Percentiles rank a stretch among this genome's conserved stretches.
phyloP scores from a whole-genome alignment of 23 tunicate genomes.

The Trididemnum miniatum region DNA sequence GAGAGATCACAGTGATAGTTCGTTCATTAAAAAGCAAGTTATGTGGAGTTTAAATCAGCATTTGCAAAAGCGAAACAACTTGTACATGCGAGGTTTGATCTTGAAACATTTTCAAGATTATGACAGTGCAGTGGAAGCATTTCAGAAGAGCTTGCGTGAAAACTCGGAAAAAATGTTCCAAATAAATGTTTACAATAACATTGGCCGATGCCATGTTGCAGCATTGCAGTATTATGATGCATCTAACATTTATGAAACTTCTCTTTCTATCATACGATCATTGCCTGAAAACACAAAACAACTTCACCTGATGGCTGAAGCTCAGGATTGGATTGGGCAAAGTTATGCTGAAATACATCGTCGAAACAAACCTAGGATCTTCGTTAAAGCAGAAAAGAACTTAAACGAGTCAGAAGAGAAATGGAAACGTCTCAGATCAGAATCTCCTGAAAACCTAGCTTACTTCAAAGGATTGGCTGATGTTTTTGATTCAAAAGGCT shows the following conservation, averaged over 20 bases:
- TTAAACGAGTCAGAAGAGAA: neutral
- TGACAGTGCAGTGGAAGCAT: neutral
- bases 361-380: too few species aligned
- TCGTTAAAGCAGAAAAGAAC: neutral
- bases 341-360: neutral
- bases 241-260: neutral
- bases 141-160: neutral
- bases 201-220: neutral
- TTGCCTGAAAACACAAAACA: neutral
- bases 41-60: neutral
- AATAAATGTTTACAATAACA: neutral
- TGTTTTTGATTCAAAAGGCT: neutral
- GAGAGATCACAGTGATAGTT: neutral
- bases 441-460: neutral
- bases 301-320: neutral
- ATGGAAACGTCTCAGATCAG: neutral
- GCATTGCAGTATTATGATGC: neutral
- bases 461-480: neutral
- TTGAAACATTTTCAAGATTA: neutral
- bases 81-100: neutral
- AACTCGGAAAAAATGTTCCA: neutral
- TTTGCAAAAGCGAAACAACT: neutral
- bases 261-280: neutral
- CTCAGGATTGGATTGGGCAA: neutral
- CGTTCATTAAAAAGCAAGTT: neutral